Evolutionary conservation across 2,797 vertebrate species (phyloP), one percentile per base, ranked within the genome.

Genomic region (Pseudomugil tenellus): DNA sequence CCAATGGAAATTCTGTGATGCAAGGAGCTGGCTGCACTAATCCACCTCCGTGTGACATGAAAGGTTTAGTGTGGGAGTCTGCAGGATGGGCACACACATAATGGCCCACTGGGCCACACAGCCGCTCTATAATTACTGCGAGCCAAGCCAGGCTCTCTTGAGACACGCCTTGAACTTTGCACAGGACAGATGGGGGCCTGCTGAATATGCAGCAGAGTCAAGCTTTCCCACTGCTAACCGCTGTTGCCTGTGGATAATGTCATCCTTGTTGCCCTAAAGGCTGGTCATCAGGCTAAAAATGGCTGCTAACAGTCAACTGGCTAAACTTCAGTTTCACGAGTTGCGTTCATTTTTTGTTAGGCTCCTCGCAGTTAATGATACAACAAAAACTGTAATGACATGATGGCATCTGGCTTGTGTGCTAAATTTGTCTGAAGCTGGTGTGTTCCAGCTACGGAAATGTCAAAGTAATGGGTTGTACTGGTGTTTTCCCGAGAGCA

Each of bases 131-230:
- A 94, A 94, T 94, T 94, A 93, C 91, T 67, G 84, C 57, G 74
- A 80, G 90, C 89, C 86, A 76, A 83, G 76, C 81, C 81, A 81
- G 80, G 64, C 86, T 88, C 91, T 92, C 90, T 87, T 77, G 89
- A 93, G 91, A 89, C 89, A 89, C 84, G 90, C 91, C 92, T 91
- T 93, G 91, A 92, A 93, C 92, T 93, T 92, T 93, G 84, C 89
- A 90, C 89, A 92, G 89, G 88, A 88, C 86, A 90, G 89, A 91
- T 87, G 85, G 89, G 83, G 89, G 82, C 79, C 89, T 86, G 82
- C 86, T 86, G 87, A 90, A 88, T 89, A 88, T 89, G 88, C 84
- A 90, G 78, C 78, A 64, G 72, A 87, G 81, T 79, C 75, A 60
- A 91, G 75, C 79, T 37, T 92, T 89, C 87, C 89, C 92, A 84